phyloP scores from a whole-genome alignment of 2,888 invertebrate genomes.

The Hoplodrina ambigua region DNA sequence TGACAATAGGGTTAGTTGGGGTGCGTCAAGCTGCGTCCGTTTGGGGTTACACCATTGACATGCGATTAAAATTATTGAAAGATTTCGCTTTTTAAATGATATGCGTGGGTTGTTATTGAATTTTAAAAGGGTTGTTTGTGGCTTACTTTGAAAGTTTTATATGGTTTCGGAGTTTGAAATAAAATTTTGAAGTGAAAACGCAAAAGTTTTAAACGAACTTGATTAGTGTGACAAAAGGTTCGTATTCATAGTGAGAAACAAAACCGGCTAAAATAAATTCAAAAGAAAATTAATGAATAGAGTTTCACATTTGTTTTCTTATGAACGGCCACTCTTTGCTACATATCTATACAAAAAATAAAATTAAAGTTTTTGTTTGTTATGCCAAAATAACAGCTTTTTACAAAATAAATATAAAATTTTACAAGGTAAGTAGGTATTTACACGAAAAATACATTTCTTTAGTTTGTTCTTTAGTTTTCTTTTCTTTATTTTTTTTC shows the following conservation, averaged over 20 bases:
- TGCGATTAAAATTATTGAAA: constrained; percentile 89
- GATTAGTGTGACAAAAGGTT: background rate
- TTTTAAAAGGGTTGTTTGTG: constrained; percentile 79
- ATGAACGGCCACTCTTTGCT: background rate
- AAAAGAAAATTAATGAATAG: background rate
- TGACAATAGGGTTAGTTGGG: constrained; percentile 87
- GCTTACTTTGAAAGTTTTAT: constrained; percentile 56
- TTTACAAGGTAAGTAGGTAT: too few species aligned
- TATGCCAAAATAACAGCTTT: too few species aligned
- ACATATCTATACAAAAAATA: too few species aligned
- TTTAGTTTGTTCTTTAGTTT: too few species aligned
- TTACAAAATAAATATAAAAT: too few species aligned
- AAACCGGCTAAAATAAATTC: background rate
- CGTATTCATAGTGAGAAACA: background rate
- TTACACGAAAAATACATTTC: too few species aligned
- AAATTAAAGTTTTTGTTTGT: too few species aligned
- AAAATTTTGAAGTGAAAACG: constrained; percentile 28
- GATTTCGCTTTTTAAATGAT: constrained; percentile 74
- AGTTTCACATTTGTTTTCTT: background rate
- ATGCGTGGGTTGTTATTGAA: constrained; percentile 72
- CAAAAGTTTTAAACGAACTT: constrained; percentile 21
- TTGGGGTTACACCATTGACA: constrained; percentile 81
- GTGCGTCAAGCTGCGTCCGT: constrained; percentile 80
- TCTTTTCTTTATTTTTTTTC: too few species aligned
- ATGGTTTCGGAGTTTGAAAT: constrained; percentile 59